Conservation (phyloP, 35 echinoderm and acorn worm genomes). For the Heliocidaris erythrogramma region DNA sequence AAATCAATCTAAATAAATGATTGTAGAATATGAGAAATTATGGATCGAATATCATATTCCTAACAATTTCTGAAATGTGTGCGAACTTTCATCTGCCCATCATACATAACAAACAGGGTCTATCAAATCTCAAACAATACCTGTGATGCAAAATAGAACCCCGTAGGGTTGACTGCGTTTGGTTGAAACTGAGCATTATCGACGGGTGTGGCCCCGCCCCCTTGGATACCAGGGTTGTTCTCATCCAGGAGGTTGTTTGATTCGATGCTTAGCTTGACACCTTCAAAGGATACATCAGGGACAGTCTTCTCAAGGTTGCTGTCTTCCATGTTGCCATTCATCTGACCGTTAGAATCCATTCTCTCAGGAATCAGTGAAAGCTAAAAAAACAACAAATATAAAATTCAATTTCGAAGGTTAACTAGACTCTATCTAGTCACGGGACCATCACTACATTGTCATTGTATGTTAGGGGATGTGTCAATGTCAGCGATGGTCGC, state of each 20-base stretch:
- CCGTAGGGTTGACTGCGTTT: background rate
- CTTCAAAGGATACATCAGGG: conserved; percentile 59
- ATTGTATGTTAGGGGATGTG: too few species aligned
- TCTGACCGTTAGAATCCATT: background rate
- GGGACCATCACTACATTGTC: too few species aligned
- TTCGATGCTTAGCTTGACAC: conserved; percentile 56
- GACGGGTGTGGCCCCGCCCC: background rate
- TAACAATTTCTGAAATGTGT: too few species aligned
- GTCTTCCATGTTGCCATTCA: conserved; percentile 58
- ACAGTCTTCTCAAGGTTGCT: conserved; percentile 52
- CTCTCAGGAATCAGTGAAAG: background rate
- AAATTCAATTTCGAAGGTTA: background rate
- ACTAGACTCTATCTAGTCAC: too few species aligned
- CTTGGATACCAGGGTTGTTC: conserved; percentile 27
- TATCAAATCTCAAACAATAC: background rate
- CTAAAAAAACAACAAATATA: background rate
- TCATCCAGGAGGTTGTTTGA: conserved; percentile 51
- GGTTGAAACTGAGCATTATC: conserved; percentile 26
- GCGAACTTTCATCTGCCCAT: too few species aligned
- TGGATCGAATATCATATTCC: too few species aligned
- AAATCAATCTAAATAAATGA: too few species aligned
- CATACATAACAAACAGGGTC: too few species aligned
- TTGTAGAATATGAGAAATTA: too few species aligned
- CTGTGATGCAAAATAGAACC: conserved; percentile 45
- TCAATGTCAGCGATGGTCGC: too few species aligned